These are phyloP conservation scores for Teleogryllus oceanicus DNA, from an alignment of 2,888 invertebrate genomes.

Conservation along the genomic window DNA sequence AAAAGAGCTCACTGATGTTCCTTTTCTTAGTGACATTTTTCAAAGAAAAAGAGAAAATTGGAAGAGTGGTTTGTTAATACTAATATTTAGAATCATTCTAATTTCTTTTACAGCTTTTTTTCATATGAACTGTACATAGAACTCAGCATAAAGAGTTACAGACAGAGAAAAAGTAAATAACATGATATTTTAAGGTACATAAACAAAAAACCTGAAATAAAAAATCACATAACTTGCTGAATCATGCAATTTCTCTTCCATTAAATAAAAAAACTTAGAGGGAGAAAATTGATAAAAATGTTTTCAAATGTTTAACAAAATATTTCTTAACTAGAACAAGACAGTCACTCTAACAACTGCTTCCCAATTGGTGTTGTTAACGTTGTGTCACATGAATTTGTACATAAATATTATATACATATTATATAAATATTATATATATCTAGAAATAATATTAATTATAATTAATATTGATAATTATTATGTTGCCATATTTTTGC, in stretches of 20 bases:
- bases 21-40: neutral
- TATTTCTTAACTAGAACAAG: neutral
- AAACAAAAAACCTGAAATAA: constrained; percentile 8
- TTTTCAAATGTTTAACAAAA: neutral
- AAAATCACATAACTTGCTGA: neutral
- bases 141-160: neutral
- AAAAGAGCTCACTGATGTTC: neutral
- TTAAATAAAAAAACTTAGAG: neutral
- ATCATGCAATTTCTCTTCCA: constrained; percentile 6
- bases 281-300: constrained; percentile 18
- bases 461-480: constrained; percentile 20
- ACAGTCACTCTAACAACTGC: constrained; percentile 1
- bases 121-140: neutral
- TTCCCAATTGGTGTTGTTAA: constrained; percentile 11
- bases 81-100: neutral
- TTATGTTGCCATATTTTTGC: constrained; percentile 22
- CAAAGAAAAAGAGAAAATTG: neutral
- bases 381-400: constrained; percentile 18
- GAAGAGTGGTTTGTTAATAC: neutral
- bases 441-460: constrained; percentile 25
- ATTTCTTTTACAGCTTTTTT: neutral
- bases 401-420: constrained; percentile 18
- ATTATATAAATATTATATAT: constrained; percentile 18
- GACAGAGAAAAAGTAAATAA: neutral
- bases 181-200: constrained; percentile 9